Base-by-base conservation (phyloP, 2,888 invertebrate species). In the Epinotia nisella region DNA sequence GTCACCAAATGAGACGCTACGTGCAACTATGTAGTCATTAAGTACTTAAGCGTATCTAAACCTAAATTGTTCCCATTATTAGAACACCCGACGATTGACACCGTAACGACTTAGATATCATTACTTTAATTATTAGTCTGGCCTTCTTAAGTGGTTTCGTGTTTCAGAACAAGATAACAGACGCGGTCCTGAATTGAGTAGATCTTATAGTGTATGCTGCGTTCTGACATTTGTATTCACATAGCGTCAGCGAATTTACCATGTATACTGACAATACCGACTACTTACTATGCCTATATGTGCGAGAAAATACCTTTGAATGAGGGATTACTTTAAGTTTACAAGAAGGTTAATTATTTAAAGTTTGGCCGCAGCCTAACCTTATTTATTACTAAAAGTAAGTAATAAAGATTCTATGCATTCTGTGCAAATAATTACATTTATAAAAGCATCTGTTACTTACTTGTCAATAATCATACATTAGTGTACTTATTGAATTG, bases 21-120 rank as follows among this genome's bases (percentile, higher is more conserved):
- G 72, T 73, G 72, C 67, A 68, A 62, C 72, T 58, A 73, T 73
- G 72, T 62, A 41, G 68, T 35, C n/a, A 58, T 58, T 39, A 62
- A 56, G 61, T 56, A 56, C 45, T 66, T 71, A 45, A 24, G 17
- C 55, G 29, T 29, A 45, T 35, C 29, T 55, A 72, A 56, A 49
- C 39, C 62, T 68, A 62, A 73, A 68, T 68, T 68, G 21, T 4
- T 60, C 41, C 53, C 65, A 41, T 66, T 68, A 73, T 62, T 62
- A 62, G 60, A 72, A 62, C 60, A 61, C 49, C 67, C 55, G 61
- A 61, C 62, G 51, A 68, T 66, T 51, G 29, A 17, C 41, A 21
- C 45, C 56, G 39, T 72, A 73, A 73, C 62, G 62, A 68, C 29
- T n/a, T 49, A 62, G 39, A 49, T 66, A 66, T 60, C 61, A 45